These are phyloP conservation scores for Florisuga fusca DNA, from an alignment of 2,797 vertebrate species.

Conservation along the genomic window DNA sequence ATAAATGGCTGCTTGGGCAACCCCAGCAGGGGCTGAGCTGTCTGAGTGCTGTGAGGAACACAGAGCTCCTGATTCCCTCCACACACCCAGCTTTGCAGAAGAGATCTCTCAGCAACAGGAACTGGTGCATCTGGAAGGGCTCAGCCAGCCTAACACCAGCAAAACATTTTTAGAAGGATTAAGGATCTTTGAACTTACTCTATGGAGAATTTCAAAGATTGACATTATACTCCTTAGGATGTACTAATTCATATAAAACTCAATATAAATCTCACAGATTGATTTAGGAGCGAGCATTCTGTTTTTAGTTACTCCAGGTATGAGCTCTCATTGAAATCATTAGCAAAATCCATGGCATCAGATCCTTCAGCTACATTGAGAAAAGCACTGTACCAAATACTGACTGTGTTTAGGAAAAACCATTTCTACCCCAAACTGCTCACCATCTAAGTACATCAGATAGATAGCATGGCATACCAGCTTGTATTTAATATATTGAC, in stretches of 20 bases:
- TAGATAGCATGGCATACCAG: background rate
- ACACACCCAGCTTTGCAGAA: background rate
- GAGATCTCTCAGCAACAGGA: background rate
- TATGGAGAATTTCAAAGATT: background rate
- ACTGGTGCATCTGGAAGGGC: background rate
- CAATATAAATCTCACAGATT: background rate
- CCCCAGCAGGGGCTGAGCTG: too few relatives aligned
- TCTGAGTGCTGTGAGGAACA: background rate
- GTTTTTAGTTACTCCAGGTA: background rate
- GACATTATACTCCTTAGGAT: background rate
- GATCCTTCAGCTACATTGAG: background rate
- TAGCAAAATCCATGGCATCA: accelerated
- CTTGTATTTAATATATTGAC: background rate
- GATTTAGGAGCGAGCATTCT: background rate
- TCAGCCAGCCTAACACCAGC: background rate
- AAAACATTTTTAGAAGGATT: background rate
- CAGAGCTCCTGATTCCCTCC: background rate
- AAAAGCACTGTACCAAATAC: background rate
- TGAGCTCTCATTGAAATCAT: background rate
- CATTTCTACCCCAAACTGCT: background rate
- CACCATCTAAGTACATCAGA: background rate
- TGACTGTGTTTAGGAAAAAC: background rate
- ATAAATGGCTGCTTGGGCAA: too few relatives aligned
- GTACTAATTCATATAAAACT: background rate
- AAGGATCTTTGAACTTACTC: background rate